Evolutionary conservation across 2,888 invertebrate genomes (phyloP).

Genomic region (Miltochrista miniata): DNA sequence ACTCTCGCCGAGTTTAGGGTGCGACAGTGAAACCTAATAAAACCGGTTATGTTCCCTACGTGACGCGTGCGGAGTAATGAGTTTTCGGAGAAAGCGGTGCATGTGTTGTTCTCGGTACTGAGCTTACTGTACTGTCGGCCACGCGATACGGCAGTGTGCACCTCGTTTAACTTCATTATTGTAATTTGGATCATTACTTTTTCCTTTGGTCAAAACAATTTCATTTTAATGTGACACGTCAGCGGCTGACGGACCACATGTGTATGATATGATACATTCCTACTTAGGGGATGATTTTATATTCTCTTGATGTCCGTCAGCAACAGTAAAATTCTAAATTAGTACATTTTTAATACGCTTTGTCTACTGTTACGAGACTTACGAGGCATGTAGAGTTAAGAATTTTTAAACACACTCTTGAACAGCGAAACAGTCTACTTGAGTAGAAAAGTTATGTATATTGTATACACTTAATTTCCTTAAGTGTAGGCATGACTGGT

Average conservation of each 20-base stretch:
- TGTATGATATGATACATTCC: too few relatives aligned
- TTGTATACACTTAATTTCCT: conserved; percentile 8
- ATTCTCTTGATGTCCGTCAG: too few relatives aligned
- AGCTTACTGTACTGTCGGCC: conserved; percentile 10
- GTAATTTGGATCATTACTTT: conserved; percentile 27
- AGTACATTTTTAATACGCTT: too few relatives aligned
- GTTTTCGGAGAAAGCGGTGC: conserved; percentile 76
- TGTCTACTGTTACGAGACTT: too few relatives aligned
- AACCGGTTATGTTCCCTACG: conserved; percentile 76
- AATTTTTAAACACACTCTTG: too few relatives aligned
- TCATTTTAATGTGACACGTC: too few relatives aligned
- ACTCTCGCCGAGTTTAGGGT: conserved; percentile 1
- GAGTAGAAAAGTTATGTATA: too few relatives aligned
- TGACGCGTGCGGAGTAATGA: conserved; percentile 80
- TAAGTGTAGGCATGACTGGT: conserved; percentile 38
- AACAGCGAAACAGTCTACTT: too few relatives aligned
- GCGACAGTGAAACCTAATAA: conserved; percentile 78
- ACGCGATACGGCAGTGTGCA: conserved; percentile 23
- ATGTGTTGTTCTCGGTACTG: conserved; percentile 53
- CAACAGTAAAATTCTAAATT: too few relatives aligned
- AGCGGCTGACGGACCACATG: too few relatives aligned
- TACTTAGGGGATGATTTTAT: too few relatives aligned
- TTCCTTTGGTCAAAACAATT: conserved; percentile 18
- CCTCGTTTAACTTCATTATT: conserved; percentile 25
- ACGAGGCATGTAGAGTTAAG: too few relatives aligned